Evolutionary conservation across 2,888 invertebrate species (phyloP).

Genomic region (Ceramica pisi): DNA sequence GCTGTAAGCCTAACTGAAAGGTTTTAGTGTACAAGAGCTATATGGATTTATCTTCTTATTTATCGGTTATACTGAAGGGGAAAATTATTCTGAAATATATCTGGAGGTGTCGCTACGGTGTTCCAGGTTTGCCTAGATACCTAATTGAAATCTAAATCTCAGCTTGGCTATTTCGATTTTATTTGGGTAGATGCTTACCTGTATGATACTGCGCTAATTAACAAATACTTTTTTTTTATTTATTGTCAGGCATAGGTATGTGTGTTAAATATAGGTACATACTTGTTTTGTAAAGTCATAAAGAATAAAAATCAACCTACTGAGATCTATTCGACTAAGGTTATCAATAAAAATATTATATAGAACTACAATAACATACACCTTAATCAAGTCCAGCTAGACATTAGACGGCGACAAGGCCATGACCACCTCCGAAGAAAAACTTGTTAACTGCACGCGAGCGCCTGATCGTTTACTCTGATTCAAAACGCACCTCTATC

Average conservation of each 20-base stretch:
- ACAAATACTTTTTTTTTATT: background rate
- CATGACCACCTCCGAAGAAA: conserved; percentile 40
- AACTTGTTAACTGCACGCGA: conserved; percentile 71
- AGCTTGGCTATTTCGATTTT: background rate
- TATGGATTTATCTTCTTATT: conserved; percentile 30
- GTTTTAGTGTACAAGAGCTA: conserved; percentile 26
- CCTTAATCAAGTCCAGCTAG: background rate
- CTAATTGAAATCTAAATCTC: background rate
- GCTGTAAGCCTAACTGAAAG: conserved; percentile 57
- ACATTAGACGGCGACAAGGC: conserved; percentile 33
- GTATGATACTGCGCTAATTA: background rate
- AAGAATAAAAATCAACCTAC: background rate
- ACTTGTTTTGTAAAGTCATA: background rate
- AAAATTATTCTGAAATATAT: conserved; percentile 4
- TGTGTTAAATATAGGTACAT: accelerated
- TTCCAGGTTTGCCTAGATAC: background rate
- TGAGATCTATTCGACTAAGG: background rate
- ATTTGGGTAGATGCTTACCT: background rate
- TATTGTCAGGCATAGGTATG: too few relatives aligned
- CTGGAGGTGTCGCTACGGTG: background rate
- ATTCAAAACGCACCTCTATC: conserved; percentile 62
- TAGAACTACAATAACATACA: background rate
- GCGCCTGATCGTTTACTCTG: conserved; percentile 70
- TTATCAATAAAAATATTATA: background rate
- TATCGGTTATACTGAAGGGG: background rate